These are phyloP conservation scores for Melanogrammus aeglefinus DNA, from an alignment of 2,797 vertebrate species.

Conservation along the genomic window DNA sequence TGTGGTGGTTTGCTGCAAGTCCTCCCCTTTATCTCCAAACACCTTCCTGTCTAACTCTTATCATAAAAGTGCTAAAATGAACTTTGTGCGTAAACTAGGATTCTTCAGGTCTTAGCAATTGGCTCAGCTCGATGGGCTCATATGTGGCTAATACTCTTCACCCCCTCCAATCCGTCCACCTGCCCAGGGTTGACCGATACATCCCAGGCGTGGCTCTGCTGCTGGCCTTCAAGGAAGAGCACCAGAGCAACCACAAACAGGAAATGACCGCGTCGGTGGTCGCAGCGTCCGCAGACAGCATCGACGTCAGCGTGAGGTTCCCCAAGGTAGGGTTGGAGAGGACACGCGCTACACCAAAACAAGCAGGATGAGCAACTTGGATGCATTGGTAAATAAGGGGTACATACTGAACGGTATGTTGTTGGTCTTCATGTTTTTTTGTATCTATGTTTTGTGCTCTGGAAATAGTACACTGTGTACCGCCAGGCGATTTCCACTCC, in stretches of 20 bases:
- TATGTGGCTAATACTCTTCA: neutral
- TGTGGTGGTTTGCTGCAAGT: too few species aligned
- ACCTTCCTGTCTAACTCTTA: too few species aligned
- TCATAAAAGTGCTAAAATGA: too few species aligned
- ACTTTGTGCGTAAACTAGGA: too few species aligned
- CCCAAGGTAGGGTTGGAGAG: conserved; percentile 63
- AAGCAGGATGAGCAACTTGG: conserved; percentile 13
- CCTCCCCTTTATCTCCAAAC: too few species aligned
- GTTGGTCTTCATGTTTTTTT: conserved; percentile 25
- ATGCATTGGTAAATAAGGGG: neutral
- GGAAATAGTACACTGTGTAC: conserved; percentile 65
- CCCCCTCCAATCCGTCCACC: neutral
- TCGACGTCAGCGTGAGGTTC: conserved; percentile 66
- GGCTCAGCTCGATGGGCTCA: neutral
- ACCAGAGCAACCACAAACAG: conserved; percentile 53
- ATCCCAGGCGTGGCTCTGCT: conserved; percentile 68
- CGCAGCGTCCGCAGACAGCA: conserved; percentile 54
- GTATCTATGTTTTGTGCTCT: neutral
- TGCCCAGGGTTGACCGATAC: conserved; percentile 61
- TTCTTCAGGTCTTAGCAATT: neutral
- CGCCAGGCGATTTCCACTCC: conserved; percentile 52
- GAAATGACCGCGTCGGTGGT: conserved; percentile 62
- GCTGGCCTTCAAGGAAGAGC: conserved; percentile 61
- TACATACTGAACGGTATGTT: conserved; percentile 20
- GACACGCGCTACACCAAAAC: neutral